phyloP scores from a whole-genome alignment of 1,140 invertebrate species.

The Luehdorfia chinensis region DNA sequence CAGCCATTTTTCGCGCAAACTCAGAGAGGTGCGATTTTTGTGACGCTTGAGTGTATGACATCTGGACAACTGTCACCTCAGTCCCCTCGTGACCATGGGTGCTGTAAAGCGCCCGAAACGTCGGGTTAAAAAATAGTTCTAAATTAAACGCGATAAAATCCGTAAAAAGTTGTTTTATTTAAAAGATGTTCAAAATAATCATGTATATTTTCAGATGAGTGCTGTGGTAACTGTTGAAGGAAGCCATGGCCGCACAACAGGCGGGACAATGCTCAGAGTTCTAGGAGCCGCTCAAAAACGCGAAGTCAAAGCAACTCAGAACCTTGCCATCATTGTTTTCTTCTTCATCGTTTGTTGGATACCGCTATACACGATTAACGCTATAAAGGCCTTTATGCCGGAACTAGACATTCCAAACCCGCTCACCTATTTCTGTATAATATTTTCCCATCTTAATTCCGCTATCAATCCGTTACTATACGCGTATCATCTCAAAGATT shows the following conservation, averaged over 20 bases:
- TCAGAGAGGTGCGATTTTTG: too few relatives aligned
- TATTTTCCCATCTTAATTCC: slow-evolving; percentile 92
- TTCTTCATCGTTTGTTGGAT: slow-evolving; percentile 97
- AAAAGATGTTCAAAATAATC: too few relatives aligned
- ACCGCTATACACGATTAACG: slow-evolving; percentile 94
- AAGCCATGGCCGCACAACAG: slow-evolving; percentile 40
- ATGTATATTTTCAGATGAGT: slow-evolving; percentile 53
- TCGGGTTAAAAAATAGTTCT: too few relatives aligned
- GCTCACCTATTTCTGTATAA: slow-evolving; percentile 89
- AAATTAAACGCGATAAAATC: too few relatives aligned
- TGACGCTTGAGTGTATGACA: too few relatives aligned
- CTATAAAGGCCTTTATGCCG: slow-evolving; percentile 88
- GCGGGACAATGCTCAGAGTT: slow-evolving; percentile 85
- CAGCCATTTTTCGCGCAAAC: too few relatives aligned
- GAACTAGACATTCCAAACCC: slow-evolving; percentile 81
- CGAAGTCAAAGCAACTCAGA: slow-evolving; percentile 95
- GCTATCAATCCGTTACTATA: slow-evolving; percentile 92
- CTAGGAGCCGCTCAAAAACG: slow-evolving; percentile 87
- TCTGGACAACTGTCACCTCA: too few relatives aligned
- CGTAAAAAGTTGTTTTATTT: too few relatives aligned
- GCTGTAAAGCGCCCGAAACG: too few relatives aligned
- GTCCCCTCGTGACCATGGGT: too few relatives aligned
- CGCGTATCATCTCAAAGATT: slow-evolving; percentile 93
- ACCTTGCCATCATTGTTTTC: slow-evolving; percentile 91
- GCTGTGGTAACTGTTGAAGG: slow-evolving; percentile 65